These are phyloP conservation scores for Cactoblastis cactorum DNA, from an alignment of 2,888 invertebrate species.

Conservation along the genomic window DNA sequence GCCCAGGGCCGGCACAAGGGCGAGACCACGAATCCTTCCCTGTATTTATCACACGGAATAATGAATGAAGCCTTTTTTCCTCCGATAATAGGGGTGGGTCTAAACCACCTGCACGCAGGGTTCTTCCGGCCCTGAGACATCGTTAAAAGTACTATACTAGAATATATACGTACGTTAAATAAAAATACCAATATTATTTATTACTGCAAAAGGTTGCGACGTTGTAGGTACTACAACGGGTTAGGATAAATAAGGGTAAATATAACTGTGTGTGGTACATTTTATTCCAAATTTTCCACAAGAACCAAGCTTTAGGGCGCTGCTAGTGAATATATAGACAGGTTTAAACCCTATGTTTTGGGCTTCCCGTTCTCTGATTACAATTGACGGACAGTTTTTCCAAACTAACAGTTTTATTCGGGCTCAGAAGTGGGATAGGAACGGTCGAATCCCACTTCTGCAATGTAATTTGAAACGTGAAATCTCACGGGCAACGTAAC, in stretches of 20 bases:
- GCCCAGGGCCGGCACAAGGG: conserved; percentile 47
- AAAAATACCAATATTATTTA: too few relatives aligned
- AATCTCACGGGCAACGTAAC: conserved; percentile 18
- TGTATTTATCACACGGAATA: conserved; percentile 57
- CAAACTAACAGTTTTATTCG: conserved; percentile 1
- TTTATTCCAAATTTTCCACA: too few relatives aligned
- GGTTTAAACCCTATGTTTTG: too few relatives aligned
- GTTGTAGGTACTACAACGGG: too few relatives aligned
- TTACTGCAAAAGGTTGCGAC: too few relatives aligned
- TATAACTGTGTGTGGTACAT: too few relatives aligned
- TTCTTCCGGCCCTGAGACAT: conserved; percentile 6
- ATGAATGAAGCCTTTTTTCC: conserved; percentile 49
- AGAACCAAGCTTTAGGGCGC: too few relatives aligned
- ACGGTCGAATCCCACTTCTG: conserved; percentile 3
- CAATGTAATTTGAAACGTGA: conserved; percentile 21
- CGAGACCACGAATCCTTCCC: conserved; percentile 42
- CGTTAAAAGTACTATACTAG: neutral
- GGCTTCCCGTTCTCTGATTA: too few relatives aligned
- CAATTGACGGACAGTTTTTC: neutral
- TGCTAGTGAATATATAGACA: too few relatives aligned
- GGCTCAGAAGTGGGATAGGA: neutral
- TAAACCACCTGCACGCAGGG: conserved; percentile 32
- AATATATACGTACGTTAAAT: too few relatives aligned
- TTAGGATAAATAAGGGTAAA: too few relatives aligned
- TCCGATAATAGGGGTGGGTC: conserved; percentile 42